These are phyloP conservation scores for Palythoa grandiflora DNA, from an alignment of 92 coral and sea anemone species.

Conservation along the genomic window DNA sequence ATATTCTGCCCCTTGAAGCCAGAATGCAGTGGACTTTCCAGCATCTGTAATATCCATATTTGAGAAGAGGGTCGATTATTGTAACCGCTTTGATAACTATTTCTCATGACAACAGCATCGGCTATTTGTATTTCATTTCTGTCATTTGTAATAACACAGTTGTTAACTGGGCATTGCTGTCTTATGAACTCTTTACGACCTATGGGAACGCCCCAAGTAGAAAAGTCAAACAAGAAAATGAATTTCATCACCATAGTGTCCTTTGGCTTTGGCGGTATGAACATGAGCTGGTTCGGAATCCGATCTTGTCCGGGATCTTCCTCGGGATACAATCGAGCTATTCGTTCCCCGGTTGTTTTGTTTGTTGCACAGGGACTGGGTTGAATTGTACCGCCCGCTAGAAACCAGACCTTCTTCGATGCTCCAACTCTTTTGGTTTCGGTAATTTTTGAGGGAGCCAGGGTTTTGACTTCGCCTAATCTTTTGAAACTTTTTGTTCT, in stretches of 20 bases:
- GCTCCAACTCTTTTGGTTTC: not conserved
- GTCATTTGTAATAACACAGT: not conserved
- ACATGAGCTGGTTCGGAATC: conserved; percentile 35
- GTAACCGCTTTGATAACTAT: not conserved
- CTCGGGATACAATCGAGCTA: conserved; percentile 23
- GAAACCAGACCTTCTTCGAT: not conserved
- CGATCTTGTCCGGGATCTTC: conserved; percentile 26
- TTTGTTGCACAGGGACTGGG: conserved; percentile 1
- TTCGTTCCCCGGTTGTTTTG: conserved; percentile 22
- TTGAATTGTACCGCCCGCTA: not conserved
- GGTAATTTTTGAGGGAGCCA: not conserved
- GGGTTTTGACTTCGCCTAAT: not conserved
- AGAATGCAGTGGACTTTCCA: not conserved
- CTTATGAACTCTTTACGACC: conserved; percentile 7
- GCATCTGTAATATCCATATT: conserved; percentile 22
- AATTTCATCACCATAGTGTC: not conserved
- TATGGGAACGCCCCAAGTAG: not conserved
- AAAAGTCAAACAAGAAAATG: not conserved
- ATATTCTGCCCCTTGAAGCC: not conserved
- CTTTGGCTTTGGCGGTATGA: conserved; percentile 2
- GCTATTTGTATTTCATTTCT: not conserved
- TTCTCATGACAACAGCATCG: conserved; percentile 9
- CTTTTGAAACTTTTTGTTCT: not conserved
- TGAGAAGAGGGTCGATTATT: conserved; percentile 8
- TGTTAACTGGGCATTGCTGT: conserved; percentile 24